phyloP scores from a whole-genome alignment of 2,888 invertebrate species.

The Brenthis daphne region DNA sequence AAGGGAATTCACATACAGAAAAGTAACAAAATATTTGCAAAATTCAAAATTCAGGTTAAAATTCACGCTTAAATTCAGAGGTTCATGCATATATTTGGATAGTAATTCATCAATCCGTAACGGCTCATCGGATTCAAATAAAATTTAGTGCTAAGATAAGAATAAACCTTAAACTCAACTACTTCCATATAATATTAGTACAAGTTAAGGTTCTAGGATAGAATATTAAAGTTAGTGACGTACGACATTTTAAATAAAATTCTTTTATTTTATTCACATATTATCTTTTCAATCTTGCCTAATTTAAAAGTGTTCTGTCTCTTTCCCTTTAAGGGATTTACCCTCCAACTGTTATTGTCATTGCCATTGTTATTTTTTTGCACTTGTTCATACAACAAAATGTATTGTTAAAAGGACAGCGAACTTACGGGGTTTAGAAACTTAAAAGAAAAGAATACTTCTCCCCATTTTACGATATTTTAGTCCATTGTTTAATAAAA shows the following conservation, averaged over 20 bases:
- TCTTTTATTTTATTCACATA: too few species aligned
- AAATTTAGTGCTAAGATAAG: conserved; percentile 20
- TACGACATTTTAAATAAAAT: too few species aligned
- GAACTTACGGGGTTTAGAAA: not conserved
- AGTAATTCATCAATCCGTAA: conserved; percentile 1
- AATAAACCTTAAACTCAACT: conserved; percentile 1
- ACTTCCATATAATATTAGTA: too few species aligned
- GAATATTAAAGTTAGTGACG: too few species aligned
- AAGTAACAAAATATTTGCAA: not conserved
- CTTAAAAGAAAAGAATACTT: not conserved
- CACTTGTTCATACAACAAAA: too few species aligned
- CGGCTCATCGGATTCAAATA: conserved; percentile 16
- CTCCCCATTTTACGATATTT: not conserved
- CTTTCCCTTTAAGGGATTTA: too few species aligned
- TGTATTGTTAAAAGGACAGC: not conserved
- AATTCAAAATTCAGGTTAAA: not conserved
- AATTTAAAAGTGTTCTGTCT: too few species aligned
- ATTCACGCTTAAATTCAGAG: conserved; percentile 4
- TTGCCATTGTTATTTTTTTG: too few species aligned
- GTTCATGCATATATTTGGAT: conserved; percentile 9
- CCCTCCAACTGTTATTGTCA: too few species aligned
- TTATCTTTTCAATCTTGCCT: too few species aligned
- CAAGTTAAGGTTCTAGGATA: too few species aligned
- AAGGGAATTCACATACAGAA: not conserved
- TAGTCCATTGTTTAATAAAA: conserved; percentile 9